A percentile compares a stretch with the other conserved stretches of the same genome.
Evolutionary conservation across 2,888 invertebrate genomes (phyloP).

Genomic region (Priocnemis perturbator): DNA sequence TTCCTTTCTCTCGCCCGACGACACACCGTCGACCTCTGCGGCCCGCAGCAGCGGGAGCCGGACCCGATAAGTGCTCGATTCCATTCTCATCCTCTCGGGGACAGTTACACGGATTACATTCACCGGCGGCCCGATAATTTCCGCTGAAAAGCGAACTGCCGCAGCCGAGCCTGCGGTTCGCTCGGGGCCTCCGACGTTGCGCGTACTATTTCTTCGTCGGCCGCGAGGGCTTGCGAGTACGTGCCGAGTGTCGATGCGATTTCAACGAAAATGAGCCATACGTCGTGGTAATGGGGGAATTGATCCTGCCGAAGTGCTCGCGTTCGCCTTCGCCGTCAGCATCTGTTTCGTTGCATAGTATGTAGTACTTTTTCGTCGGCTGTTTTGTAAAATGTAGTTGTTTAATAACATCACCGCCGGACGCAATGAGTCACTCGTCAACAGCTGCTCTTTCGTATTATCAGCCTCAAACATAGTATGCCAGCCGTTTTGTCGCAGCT

Average conservation of each 20-base stretch:
- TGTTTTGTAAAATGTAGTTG: too few relatives aligned
- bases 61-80: conserved; percentile 65
- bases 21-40: not conserved
- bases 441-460: too few relatives aligned
- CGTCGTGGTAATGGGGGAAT: too few relatives aligned
- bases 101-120: conserved; percentile 65
- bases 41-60: conserved; percentile 27
- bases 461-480: too few relatives aligned
- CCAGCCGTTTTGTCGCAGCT: too few relatives aligned
- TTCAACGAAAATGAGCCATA: not conserved
- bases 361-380: too few relatives aligned
- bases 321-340: too few relatives aligned
- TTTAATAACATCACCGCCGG: too few relatives aligned
- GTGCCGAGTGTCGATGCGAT: not conserved
- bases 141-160: conserved; percentile 58
- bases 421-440: too few relatives aligned
- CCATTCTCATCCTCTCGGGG: conserved; percentile 63
- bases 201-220: conserved; percentile 29
- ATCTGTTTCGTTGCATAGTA: too few relatives aligned
- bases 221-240: conserved; percentile 1
- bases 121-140: conserved; percentile 63
- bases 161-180: conserved; percentile 14
- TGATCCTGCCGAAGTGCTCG: too few relatives aligned
- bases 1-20: not conserved
- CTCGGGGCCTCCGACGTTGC: conserved; percentile 30